Base-by-base conservation (phyloP, 2,888 invertebrate species). In the Aricia artaxerxes region DNA sequence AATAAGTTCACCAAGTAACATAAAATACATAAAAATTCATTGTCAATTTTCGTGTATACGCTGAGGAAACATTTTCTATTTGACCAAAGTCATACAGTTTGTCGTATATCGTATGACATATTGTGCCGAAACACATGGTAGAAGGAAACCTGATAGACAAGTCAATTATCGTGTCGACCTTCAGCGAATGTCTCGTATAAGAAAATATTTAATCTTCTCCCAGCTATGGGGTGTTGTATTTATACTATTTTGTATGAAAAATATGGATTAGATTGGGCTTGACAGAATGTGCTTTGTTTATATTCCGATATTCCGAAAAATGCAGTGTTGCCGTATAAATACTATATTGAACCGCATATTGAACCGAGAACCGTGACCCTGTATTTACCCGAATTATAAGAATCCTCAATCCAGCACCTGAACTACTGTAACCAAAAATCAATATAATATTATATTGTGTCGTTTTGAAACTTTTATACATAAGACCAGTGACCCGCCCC, bases 121-220 rank as follows among this genome's bases (percentile, higher is more conserved):
- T 64, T 64, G 24, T 61, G 64, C 35, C 35, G 35, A 69, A 69
- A 69, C 69, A 69, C 13, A 69, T 69, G 69, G 35, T 11, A 13
- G 31, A 4, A 11, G 38, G 69, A 13, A 69, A 69, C 35, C 11
- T 69, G 69, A 69, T 13, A 69, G 69, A 69, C 69, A 69, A 69
- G 69, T 69, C 69, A 69, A 69, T 69, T 69, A 69, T 35, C 69
- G 38, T 69, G 69, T 13, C 69, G 69, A 69, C 69, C 69, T 69
- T 69, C 69, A 38, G 69, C 69, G 35, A 69, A 35, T 69, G 35
- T 35, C 69, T 69, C 69, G 5, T 69, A 38, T 69, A 38, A 35
- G 69, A 69, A 69, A 69, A 69, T 69, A 69, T 69, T 11, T 69
- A 38, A 69, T 38, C 69, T 35, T 38, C 35, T 69, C 38, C 69